These are phyloP conservation scores for Plecturocebus donacophilus DNA, from an alignment of 2,113 vertebrate genomes.

Conservation along the genomic window DNA sequence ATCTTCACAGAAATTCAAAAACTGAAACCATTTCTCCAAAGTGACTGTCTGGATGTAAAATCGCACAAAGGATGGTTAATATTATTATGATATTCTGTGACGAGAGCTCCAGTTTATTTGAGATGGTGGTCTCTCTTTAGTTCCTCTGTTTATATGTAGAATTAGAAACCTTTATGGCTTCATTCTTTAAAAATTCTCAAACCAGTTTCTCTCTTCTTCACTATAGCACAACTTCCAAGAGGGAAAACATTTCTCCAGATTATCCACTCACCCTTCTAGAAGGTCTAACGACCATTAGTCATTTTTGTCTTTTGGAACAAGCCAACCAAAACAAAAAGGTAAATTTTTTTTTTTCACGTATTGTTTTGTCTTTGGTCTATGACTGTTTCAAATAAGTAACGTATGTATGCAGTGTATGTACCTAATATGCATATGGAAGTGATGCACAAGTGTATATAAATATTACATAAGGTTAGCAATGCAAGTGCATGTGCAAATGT, in stretches of 20 bases:
- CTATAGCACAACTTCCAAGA: conserved; percentile 87
- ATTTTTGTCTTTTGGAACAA: conserved; percentile 95
- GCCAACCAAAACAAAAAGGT: conserved; percentile 90
- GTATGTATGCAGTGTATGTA: no score
- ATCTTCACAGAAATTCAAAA: not conserved
- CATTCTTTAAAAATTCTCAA: conserved; percentile 39
- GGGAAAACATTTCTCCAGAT: conserved; percentile 96
- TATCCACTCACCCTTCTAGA: conserved; percentile 96
- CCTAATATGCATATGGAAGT: not conserved
- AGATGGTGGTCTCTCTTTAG: not conserved
- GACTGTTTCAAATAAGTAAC: not conserved
- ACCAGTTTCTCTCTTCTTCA: not conserved
- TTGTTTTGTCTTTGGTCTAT: not conserved
- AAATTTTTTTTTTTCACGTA: not conserved
- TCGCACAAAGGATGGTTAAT: not conserved
- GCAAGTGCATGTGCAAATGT: not conserved
- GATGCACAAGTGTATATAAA: not conserved
- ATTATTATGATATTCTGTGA: not conserved
- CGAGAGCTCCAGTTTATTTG: not conserved
- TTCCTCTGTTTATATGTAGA: not conserved
- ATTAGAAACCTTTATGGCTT: not conserved
- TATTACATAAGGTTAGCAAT: not conserved
- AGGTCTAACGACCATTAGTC: conserved; percentile 94
- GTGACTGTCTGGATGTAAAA: not conserved
- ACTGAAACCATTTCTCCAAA: not conserved